phyloP scores from a whole-genome alignment of 2,888 invertebrate species.

The Drosophila vallismaia region DNA sequence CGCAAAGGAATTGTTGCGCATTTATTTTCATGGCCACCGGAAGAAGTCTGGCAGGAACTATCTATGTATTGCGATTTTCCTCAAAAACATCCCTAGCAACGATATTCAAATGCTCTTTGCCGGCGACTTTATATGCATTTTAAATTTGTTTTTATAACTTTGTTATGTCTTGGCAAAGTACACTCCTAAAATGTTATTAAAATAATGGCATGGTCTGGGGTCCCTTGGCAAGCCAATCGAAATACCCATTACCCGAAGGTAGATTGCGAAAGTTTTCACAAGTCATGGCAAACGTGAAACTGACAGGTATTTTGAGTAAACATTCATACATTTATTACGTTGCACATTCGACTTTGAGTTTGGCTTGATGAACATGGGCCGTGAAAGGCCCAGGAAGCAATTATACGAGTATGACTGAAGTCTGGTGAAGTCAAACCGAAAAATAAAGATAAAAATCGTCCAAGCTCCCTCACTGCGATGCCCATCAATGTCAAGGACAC shows the following conservation, averaged over 20 bases:
- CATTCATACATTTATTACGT: slow-evolving; percentile 23
- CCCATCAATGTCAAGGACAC: slow-evolving; percentile 52
- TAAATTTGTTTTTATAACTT: slow-evolving; percentile 14
- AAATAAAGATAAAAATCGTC: slow-evolving; percentile 1
- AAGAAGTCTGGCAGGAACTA: slow-evolving; percentile 7
- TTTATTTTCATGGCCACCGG: slow-evolving; percentile 29
- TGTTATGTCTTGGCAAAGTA: slow-evolving; percentile 3
- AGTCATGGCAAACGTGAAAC: slow-evolving; percentile 28
- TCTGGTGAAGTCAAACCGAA: slow-evolving; percentile 31
- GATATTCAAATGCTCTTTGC: slow-evolving; percentile 11
- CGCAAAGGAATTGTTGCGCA: slow-evolving; percentile 30
- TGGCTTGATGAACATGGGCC: slow-evolving; percentile 32
- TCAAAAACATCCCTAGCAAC: not conserved
- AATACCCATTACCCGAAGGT: slow-evolving; percentile 17
- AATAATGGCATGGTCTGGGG: slow-evolving; percentile 11
- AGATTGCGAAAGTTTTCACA: slow-evolving; percentile 22
- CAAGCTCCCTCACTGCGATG: not conserved
- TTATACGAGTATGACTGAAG: slow-evolving; percentile 34
- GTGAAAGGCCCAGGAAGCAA: slow-evolving; percentile 49
- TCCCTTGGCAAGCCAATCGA: slow-evolving; percentile 12
- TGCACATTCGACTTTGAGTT: slow-evolving; percentile 27
- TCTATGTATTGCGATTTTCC: not conserved
- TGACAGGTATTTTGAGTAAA: slow-evolving; percentile 12
- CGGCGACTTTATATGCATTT: slow-evolving; percentile 8
- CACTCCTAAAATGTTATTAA: slow-evolving; percentile 5